These are phyloP conservation scores for Macrochelys suwanniensis DNA, from an alignment of 2,797 vertebrate species.

Conservation along the genomic window DNA sequence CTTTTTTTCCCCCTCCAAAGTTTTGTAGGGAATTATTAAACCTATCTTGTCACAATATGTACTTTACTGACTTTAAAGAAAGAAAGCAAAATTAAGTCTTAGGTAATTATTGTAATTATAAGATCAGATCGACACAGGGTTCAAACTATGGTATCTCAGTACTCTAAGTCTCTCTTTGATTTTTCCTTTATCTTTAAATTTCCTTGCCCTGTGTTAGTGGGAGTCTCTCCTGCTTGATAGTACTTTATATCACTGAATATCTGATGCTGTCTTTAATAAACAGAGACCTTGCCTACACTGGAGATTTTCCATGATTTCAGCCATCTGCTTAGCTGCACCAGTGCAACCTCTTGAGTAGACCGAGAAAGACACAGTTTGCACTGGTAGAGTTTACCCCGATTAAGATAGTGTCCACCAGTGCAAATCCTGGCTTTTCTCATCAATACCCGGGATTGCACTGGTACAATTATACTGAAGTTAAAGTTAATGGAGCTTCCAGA, in stretches of 20 bases:
- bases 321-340: not conserved
- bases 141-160: not conserved
- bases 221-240: not conserved
- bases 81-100: slow-evolving; percentile 34
- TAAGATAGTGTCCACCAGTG: not conserved
- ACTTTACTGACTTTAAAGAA: slow-evolving; percentile 44
- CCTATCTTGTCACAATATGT: slow-evolving; percentile 34
- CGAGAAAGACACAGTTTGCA: not conserved
- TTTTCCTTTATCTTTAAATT: not conserved
- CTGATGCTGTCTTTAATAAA: not conserved
- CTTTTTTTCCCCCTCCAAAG: not conserved
- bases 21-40: not conserved
- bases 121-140: not conserved
- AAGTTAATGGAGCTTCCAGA: not conserved
- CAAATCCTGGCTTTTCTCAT: not conserved
- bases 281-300: rapidly evolving
- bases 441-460: not conserved
- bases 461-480: not conserved
- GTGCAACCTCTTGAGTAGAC: rapidly evolving
- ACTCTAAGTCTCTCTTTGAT: not conserved
- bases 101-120: slow-evolving; percentile 47
- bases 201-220: not conserved
- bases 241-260: not conserved
- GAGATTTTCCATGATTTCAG: not conserved
- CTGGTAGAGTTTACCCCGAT: not conserved